A percentile compares a stretch with the other conserved stretches of the same genome.
These are phyloP conservation scores for Tromatobia lineatoria DNA, from an alignment of 2,888 invertebrate species.

Conservation along the genomic window DNA sequence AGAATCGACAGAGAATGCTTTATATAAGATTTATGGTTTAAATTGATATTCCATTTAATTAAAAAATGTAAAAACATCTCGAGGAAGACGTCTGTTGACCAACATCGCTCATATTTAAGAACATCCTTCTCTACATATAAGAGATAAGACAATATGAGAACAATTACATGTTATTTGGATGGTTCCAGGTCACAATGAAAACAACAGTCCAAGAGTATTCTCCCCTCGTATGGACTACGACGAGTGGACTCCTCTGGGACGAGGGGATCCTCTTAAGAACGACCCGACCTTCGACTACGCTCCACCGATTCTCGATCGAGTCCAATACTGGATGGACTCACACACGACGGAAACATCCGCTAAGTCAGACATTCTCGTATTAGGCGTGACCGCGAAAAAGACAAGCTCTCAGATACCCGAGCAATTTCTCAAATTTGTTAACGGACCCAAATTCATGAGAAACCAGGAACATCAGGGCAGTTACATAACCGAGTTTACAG, in stretches of 20 bases:
- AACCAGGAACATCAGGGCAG: conserved; percentile 76
- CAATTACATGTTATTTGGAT: conserved; percentile 15
- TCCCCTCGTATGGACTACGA: conserved; percentile 93
- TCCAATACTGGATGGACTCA: conserved; percentile 93
- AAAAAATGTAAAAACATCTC: no score
- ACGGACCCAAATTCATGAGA: conserved; percentile 85
- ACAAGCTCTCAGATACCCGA: conserved; percentile 87
- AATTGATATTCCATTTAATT: no score
- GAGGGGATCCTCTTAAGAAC: conserved; percentile 93
- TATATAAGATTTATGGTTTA: no score
- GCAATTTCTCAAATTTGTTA: conserved; percentile 86
- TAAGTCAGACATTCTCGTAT: conserved; percentile 90
- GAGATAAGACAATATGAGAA: not conserved
- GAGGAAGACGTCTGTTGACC: no score
- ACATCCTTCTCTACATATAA: no score
- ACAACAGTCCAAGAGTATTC: conserved; percentile 85
- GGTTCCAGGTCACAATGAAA: conserved; percentile 73
- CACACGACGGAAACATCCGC: conserved; percentile 88
- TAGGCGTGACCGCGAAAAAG: conserved; percentile 90
- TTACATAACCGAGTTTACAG: conserved; percentile 77
- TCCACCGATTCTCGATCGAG: conserved; percentile 92
- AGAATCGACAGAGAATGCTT: no score
- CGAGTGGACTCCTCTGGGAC: conserved; percentile 94
- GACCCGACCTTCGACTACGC: conserved; percentile 95
- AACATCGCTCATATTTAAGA: no score